Base-by-base conservation (phyloP, 2,888 invertebrate genomes). In the Hypomecis atomaria region DNA sequence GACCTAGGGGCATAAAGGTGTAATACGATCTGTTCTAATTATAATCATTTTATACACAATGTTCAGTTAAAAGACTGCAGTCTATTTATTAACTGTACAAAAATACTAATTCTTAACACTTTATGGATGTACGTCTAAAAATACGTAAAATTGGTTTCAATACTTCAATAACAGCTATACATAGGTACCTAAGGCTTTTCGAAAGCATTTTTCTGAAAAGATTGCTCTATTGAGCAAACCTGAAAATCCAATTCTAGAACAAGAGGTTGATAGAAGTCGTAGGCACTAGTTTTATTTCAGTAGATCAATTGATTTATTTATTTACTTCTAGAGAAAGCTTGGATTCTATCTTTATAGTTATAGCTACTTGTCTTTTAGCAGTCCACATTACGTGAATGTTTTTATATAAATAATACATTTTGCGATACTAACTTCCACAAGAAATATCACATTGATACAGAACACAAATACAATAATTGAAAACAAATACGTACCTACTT, bases 191-290 rank as follows among this genome's bases (percentile, higher is more conserved):
- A 13, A 44, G 44, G 8, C 13, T 3, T 33, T 47, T 47, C 23
- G 47, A 47, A 10, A 37, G 9, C 8, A 23, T 0, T 37, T 13
- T 9, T 40, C 23, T 33, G 23, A 23, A 49, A 52, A 37, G 10
- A 38, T 53, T 34, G 38, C 40, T 40, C 33, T 42, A 54, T 43
- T 42, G 38, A 65, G 11, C 77, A 75, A 34, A 74, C 78, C 73
- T 72, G 56, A 63, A 36, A 67, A 70, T 65, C 66, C 59, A 69
- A 76, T 72, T 72, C 61, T 71, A 72, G 67, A 63, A 63, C 62
- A 59, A 48, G 56, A 62, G 47, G 55, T 69, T 63, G 62, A 75
- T 71, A 73, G 69, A 69, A 62, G 66, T 68, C 67, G 72, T 70
- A 69, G n/a, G n/a, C n/a, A n/a, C 65, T 68, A 70, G 65, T 71